phyloP scores from a whole-genome alignment of 2,888 invertebrate species.

The Philonicus albiceps region DNA sequence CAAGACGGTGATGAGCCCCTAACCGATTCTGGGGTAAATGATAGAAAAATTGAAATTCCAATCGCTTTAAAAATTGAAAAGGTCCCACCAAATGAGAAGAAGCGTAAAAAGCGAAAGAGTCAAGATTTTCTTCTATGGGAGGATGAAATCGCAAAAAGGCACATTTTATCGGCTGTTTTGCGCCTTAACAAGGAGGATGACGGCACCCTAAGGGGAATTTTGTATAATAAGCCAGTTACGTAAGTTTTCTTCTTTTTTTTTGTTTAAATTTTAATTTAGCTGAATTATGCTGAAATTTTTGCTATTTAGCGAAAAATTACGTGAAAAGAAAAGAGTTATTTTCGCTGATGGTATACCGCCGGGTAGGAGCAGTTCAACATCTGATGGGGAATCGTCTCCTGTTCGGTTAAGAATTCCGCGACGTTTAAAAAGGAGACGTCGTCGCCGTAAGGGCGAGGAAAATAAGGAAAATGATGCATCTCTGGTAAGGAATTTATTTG shows the following conservation, averaged over 20 bases:
- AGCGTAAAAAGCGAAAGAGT: conserved; percentile 44
- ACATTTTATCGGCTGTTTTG: conserved; percentile 53
- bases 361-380: conserved; percentile 42
- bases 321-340: conserved; percentile 47
- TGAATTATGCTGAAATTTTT: too few species aligned
- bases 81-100: background rate
- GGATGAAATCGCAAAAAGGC: conserved; percentile 54
- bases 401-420: background rate
- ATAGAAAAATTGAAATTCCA: background rate
- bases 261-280: too few species aligned
- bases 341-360: conserved; percentile 50
- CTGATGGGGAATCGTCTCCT: conserved; percentile 5
- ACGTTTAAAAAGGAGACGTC: background rate
- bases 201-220: conserved; percentile 48
- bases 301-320: background rate
- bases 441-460: background rate
- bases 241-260: too few species aligned
- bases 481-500: background rate
- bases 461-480: conserved; percentile 43
- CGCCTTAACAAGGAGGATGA: conserved; percentile 53
- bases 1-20: background rate
- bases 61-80: background rate
- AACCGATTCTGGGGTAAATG: background rate
- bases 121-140: conserved; percentile 50
- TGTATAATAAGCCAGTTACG: conserved; percentile 17